Evolutionary conservation across 2,888 invertebrate species (phyloP).

Genomic region (Metalampra italica): DNA sequence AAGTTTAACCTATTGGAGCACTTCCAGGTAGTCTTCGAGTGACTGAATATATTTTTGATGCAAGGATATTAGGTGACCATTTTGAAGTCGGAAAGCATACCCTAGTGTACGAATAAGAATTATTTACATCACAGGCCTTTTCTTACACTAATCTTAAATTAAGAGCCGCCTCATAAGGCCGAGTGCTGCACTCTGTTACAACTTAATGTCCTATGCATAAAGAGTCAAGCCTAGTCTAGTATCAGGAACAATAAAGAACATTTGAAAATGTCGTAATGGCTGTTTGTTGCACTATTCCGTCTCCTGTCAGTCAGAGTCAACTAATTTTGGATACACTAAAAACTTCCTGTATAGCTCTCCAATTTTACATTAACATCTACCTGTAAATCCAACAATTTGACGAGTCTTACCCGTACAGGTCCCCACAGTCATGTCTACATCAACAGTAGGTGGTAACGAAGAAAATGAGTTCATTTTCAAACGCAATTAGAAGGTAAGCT

Average conservation of each 20-base stretch:
- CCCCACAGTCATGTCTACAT: conserved; percentile 8
- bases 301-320: not conserved
- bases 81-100: no score
- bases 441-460: conserved; percentile 12
- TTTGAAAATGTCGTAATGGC: not conserved
- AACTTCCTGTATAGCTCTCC: not conserved
- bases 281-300: not conserved
- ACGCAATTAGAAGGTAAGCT: conserved; percentile 46
- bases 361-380: conserved; percentile 10
- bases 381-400: conserved; percentile 13
- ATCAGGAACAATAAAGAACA: not conserved
- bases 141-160: no score
- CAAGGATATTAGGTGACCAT: no score
- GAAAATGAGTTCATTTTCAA: conserved; percentile 29
- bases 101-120: no score
- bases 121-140: no score
- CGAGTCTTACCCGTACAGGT: conserved; percentile 7
- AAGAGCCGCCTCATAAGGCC: no score
- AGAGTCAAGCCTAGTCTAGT: no score
- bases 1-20: no score
- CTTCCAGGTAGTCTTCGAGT: no score
- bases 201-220: no score
- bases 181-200: no score
- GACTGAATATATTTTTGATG: no score
- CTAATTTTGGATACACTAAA: not conserved